Base-by-base conservation (phyloP, 2,797 vertebrate species). In the Pteropus rufus region DNA sequence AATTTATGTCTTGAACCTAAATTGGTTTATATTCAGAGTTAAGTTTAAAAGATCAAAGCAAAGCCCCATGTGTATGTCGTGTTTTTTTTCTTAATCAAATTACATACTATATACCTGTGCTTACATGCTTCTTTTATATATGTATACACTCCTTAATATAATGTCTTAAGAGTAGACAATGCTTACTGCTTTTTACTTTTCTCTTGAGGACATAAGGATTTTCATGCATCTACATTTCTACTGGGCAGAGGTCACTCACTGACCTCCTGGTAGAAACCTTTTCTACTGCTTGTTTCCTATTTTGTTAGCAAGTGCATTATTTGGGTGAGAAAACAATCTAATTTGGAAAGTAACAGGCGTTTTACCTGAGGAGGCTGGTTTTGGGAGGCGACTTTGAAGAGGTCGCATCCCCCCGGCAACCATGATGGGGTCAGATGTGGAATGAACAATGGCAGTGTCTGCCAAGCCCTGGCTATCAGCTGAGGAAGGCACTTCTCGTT, bases 401-500 rank as follows among this genome's bases (percentile, higher is more conserved):
- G 98, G 98, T 72, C 29, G 98, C 34, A 90, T 19, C n/a, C 95
- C 97, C 97, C 94, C 98, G 96, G 98, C 94, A 85, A 98, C 96
- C 98, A 99, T 98, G 62, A 98, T 89, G 1, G 99, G 98, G 96
- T 99, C 99, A 0, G 99, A 99, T 11, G 97, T 95, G 70, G 99
- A 99, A 98, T 99, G 99, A 95, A 98, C 98, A 85, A 99, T 98
- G 96, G 92, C 14, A 12, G 46, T 90, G 34, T 98, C 98, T 29
- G 96, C 80, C 90, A 99, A 96, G 91, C 73, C 97, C 84, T 77
- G 97, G 98, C 97, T 96, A 87, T 98, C 98, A 60, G 98, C 94
- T 85, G 98, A 98, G 97, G 98, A 99, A 99, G 99, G 99, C 96
- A 99, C 99, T 99, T 99, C 98, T 97, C 97, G 95, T 96, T 99